Percentiles rank a stretch among this genome's conserved stretches.
Evolutionary conservation across 2,113 vertebrate species (phyloP).

Genomic region (Rhea americana): DNA sequence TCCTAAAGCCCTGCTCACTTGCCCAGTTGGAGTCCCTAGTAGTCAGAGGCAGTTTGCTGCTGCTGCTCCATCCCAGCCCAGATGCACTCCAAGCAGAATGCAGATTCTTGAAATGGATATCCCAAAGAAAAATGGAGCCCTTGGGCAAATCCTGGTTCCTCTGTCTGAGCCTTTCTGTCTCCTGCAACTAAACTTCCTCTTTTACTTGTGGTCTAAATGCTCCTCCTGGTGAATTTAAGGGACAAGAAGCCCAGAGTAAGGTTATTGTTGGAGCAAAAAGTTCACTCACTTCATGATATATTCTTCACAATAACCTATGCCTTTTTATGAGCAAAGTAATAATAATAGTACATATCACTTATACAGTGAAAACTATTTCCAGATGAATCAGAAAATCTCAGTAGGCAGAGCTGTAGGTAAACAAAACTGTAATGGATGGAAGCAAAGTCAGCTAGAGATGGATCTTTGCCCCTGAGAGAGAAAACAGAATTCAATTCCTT

Average conservation of each 20-base stretch:
- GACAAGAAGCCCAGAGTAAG: background rate
- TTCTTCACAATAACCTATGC: background rate
- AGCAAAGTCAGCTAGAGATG: background rate
- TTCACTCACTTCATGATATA: fast-evolving
- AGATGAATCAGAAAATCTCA: background rate
- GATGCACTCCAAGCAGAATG: background rate
- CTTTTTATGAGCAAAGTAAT: background rate
- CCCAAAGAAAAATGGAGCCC: background rate
- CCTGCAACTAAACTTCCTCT: background rate
- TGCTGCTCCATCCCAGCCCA: background rate
- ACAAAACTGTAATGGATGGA: background rate
- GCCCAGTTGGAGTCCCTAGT: background rate
- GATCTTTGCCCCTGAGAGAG: background rate
- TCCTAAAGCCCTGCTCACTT: background rate
- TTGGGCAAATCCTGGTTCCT: background rate
- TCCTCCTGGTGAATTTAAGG: background rate
- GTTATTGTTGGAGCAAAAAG: background rate
- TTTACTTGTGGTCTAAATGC: background rate
- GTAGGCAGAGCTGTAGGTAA: background rate
- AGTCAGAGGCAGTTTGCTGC: background rate
- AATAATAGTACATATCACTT: background rate
- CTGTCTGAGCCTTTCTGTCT: background rate
- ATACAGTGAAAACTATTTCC: background rate
- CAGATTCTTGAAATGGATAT: background rate
- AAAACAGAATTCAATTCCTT: background rate